A percentile compares a stretch with the other conserved stretches of the same genome.
Conservation (phyloP, 2,113 vertebrate species). For the Callocephalon fimbriatum region DNA sequence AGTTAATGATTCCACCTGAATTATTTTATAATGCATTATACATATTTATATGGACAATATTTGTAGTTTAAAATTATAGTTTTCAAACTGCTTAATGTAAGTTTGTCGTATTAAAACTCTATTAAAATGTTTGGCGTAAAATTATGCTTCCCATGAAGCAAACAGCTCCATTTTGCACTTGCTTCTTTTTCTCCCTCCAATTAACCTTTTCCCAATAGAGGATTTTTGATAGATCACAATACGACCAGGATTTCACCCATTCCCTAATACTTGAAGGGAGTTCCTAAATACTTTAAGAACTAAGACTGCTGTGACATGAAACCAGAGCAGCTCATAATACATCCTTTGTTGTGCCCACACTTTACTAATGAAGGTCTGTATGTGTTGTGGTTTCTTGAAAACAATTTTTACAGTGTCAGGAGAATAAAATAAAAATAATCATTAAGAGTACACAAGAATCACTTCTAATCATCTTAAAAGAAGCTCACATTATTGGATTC, state of each 20-base stretch:
- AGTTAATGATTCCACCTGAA: not conserved
- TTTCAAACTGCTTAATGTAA: not conserved
- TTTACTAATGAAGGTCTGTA: not conserved
- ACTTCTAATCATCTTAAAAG: not conserved
- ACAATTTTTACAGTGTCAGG: not conserved
- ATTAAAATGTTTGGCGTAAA: not conserved
- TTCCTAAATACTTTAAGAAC: constrained; percentile 27
- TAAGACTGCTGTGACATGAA: not conserved
- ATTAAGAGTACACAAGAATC: not conserved
- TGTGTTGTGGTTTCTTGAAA: not conserved
- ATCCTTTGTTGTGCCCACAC: not conserved
- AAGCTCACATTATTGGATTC: not conserved
- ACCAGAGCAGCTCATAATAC: not conserved
- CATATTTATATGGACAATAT: not conserved
- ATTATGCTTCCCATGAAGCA: not conserved
- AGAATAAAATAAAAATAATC: not conserved
- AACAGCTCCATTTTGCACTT: not conserved
- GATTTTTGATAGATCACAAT: not conserved
- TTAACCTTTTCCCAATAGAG: not conserved
- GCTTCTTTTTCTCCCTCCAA: not conserved
- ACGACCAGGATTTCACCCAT: constrained; percentile 2
- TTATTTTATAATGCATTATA: not conserved
- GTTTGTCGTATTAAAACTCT: not conserved
- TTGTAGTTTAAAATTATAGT: not conserved
- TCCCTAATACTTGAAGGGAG: constrained; percentile 24